These are phyloP conservation scores for Lytechinus pictus DNA, from an alignment of 35 echinoderm and acorn worm genomes.

Conservation along the genomic window DNA sequence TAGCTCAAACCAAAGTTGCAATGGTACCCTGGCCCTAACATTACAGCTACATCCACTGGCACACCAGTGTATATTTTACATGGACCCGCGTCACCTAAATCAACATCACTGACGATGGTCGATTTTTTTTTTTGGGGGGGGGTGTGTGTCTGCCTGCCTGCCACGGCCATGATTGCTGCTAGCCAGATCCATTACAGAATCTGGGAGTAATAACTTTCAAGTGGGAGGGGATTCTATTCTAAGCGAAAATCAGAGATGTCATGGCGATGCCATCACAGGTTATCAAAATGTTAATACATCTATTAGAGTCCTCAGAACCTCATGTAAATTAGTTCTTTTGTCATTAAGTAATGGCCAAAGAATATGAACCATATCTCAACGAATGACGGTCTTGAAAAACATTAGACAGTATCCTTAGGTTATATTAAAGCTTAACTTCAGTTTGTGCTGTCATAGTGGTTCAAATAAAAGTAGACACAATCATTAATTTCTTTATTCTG, in stretches of 20 bases:
- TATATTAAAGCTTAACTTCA: neutral
- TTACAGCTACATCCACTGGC: neutral
- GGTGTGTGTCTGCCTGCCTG: neutral
- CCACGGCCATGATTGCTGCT: neutral
- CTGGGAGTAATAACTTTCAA: neutral
- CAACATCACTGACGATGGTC: neutral
- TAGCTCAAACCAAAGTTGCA: neutral
- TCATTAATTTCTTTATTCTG: neutral
- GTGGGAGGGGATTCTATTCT: neutral
- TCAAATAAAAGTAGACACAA: neutral
- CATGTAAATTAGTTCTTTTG: neutral
- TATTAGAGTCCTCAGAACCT: neutral
- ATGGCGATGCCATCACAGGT: neutral
- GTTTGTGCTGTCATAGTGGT: neutral
- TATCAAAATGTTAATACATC: constrained; percentile 4
- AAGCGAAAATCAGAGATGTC: neutral
- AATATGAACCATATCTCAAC: neutral
- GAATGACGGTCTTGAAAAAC: neutral
- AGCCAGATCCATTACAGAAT: neutral
- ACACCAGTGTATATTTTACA: constrained; percentile 3
- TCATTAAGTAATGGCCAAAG: neutral
- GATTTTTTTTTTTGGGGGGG: neutral
- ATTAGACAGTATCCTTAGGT: neutral
- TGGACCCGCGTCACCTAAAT: neutral
- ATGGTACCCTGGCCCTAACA: neutral